Conservation (phyloP, 2,797 vertebrate species). For the Urocyon cinereoargenteus region DNA sequence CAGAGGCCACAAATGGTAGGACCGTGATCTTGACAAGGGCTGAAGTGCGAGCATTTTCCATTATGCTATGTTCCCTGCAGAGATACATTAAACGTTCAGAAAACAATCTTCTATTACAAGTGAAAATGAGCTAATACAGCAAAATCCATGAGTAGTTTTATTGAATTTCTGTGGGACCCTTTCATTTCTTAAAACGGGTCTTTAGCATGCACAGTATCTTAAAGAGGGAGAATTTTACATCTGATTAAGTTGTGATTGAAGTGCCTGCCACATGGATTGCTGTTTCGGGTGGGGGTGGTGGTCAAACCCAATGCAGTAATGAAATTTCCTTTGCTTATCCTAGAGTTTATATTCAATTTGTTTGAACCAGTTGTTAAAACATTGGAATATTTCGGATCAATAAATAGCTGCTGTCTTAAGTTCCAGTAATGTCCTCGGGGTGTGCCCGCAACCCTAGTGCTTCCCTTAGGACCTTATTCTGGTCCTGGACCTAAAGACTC, state of each 20-base stretch:
- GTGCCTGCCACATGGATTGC: neutral
- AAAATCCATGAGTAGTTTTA: neutral
- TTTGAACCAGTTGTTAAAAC: neutral
- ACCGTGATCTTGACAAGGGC: neutral
- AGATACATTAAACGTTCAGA: neutral
- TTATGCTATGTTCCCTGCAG: neutral
- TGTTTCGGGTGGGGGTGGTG: neutral
- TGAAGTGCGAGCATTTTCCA: neutral
- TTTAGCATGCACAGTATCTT: neutral
- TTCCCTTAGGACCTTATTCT: neutral
- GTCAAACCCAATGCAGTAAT: neutral
- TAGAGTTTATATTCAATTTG: neutral
- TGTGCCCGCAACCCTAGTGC: fast-evolving
- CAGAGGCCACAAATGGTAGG: neutral
- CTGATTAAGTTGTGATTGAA: neutral
- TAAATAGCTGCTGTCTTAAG: neutral
- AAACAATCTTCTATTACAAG: neutral
- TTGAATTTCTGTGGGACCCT: neutral
- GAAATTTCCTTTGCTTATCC: neutral
- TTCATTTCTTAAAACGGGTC: neutral
- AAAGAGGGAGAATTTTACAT: neutral
- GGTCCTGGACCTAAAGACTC: neutral
- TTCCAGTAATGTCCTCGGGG: neutral
- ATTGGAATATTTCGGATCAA: neutral
- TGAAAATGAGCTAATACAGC: neutral